Conservation (phyloP, 92 coral and sea anemone genomes). For the Phenganax subtilis region DNA sequence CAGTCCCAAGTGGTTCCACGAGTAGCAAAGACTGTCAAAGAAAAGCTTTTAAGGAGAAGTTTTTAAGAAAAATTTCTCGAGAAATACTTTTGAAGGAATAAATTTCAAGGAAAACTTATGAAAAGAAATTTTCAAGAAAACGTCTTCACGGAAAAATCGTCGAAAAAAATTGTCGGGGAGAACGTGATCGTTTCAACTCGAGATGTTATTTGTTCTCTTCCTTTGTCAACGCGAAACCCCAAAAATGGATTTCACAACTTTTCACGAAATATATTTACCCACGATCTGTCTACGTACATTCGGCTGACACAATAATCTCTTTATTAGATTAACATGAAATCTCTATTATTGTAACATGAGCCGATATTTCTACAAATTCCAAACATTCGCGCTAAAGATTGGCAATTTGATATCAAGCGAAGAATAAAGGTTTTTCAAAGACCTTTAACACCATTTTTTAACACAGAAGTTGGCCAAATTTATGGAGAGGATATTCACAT, state of each 20-base stretch:
- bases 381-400: not conserved
- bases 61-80: too few relatives aligned
- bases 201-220: not conserved
- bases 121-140: not conserved
- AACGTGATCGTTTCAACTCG: not conserved
- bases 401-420: not conserved
- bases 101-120: not conserved
- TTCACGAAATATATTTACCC: not conserved
- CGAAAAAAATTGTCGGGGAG: too few relatives aligned
- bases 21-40: too few relatives aligned
- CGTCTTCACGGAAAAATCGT: not conserved
- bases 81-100: not conserved
- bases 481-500: conserved; percentile 85
- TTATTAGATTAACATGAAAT: not conserved
- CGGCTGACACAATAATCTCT: conserved; percentile 7
- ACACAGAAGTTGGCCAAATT: not conserved
- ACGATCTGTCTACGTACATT: not conserved
- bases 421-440: not conserved
- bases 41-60: too few relatives aligned
- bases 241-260: not conserved
- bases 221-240: not conserved
- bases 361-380: conserved; percentile 9
- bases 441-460: not conserved
- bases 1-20: too few relatives aligned
- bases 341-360: conserved; percentile 5